Conservation (phyloP, 2,888 invertebrate species). For the Pomacea canaliculata region DNA sequence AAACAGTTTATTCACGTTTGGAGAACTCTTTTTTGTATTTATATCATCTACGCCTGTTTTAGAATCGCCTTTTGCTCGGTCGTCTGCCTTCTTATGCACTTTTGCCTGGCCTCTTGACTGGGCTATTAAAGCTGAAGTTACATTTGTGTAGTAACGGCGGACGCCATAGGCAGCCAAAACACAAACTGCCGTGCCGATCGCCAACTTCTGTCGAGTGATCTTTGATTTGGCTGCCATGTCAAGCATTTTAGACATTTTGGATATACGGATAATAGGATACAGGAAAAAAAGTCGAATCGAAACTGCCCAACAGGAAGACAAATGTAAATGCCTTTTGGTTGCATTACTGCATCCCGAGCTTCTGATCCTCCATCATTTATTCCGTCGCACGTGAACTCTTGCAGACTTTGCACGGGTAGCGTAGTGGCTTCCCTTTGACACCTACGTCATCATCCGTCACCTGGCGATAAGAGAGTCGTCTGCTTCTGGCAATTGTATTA, state of each 20-base stretch:
- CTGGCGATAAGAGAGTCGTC: slow-evolving; percentile 4
- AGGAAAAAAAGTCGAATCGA: not conserved
- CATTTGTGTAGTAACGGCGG: slow-evolving; percentile 50
- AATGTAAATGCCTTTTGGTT: not conserved
- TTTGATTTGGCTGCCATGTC: slow-evolving; percentile 38
- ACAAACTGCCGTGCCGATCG: slow-evolving; percentile 54
- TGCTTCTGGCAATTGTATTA: not conserved
- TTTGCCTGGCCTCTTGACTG: slow-evolving; percentile 7
- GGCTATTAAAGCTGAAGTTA: slow-evolving; percentile 23
- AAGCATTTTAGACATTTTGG: slow-evolving; percentile 51
- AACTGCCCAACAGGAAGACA: no score
- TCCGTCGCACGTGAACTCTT: slow-evolving; percentile 19
- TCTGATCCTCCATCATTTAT: slow-evolving; percentile 19
- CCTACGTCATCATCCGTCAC: slow-evolving; percentile 4
- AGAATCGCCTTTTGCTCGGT: slow-evolving; percentile 7
- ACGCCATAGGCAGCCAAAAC: slow-evolving; percentile 55
- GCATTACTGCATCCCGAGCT: not conserved
- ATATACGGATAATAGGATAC: no score
- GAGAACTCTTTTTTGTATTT: slow-evolving; percentile 38
- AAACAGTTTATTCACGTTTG: slow-evolving; percentile 71
- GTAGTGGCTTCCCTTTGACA: not conserved
- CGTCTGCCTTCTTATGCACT: slow-evolving; percentile 23
- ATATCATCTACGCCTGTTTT: slow-evolving; percentile 20
- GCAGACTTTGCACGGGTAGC: slow-evolving; percentile 20
- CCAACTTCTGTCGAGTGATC: slow-evolving; percentile 45